A percentile compares a stretch with the other conserved stretches of the same genome.
Conservation (phyloP, 2,113 vertebrate species). For the Gracilinanus agilis region DNA sequence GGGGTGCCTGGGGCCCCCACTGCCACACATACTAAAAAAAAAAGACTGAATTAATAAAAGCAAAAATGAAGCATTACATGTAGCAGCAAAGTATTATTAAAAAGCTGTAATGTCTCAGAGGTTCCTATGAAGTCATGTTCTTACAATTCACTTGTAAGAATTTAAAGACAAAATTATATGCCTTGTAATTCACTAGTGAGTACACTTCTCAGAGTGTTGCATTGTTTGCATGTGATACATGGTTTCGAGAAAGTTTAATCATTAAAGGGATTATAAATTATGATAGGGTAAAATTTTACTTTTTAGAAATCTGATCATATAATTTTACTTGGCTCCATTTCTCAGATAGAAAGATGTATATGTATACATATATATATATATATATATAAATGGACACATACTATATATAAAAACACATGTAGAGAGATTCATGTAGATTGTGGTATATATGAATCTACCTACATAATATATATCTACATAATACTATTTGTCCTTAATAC, state of each 20-base stretch:
- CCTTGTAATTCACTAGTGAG: conserved; percentile 82
- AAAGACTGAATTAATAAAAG: conserved; percentile 86
- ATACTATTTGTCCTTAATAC: not conserved
- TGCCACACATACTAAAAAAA: conserved; percentile 39
- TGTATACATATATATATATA: fast-evolving
- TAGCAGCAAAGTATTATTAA: conserved; percentile 85
- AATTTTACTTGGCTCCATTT: not conserved
- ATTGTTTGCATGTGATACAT: conserved; percentile 83
- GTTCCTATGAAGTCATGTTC: conserved; percentile 88
- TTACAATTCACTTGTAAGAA: conserved; percentile 84
- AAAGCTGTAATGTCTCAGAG: conserved; percentile 83
- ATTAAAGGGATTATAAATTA: conserved; percentile 81
- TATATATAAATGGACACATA: not conserved
- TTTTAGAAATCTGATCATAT: conserved; percentile 65
- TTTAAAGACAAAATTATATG: conserved; percentile 88
- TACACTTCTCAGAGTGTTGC: conserved; percentile 78
- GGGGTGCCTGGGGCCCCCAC: conserved; percentile 56
- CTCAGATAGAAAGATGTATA: not conserved
- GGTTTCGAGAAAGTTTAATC: conserved; percentile 83
- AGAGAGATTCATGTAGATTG: not conserved
- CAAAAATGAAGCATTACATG: conserved; percentile 82
- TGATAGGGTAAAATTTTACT: conserved; percentile 62
- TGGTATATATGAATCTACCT: not conserved
- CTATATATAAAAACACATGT: not conserved
- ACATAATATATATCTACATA: not conserved